Evolutionary conservation across 2,113 vertebrate genomes (phyloP).

Genomic region (Tenrec ecaudatus): DNA sequence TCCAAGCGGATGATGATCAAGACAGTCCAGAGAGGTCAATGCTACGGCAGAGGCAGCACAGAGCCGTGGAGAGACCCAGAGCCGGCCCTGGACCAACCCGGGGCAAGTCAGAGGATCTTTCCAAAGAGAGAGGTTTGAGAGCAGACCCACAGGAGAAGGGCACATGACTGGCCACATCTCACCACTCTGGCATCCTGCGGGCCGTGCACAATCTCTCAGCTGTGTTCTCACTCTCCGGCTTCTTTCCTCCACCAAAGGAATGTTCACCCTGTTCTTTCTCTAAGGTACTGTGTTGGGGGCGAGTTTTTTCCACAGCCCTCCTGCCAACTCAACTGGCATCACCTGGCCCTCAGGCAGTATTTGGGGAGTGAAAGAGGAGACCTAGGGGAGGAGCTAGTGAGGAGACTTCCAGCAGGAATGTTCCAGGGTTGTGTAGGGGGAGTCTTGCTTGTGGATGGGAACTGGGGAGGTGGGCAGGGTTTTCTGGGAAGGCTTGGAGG

Average conservation of each 20-base stretch:
- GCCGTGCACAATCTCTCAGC: not conserved
- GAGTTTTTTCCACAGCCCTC: not conserved
- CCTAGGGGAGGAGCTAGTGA: not conserved
- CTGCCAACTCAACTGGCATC: rapidly evolving
- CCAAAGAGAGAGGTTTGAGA: not conserved
- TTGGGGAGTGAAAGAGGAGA: not conserved
- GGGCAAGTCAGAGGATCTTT: not conserved
- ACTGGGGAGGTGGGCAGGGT: not conserved
- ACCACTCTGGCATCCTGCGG: rapidly evolving
- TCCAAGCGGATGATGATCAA: not conserved
- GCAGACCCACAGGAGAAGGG: not conserved
- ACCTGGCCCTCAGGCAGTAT: not conserved
- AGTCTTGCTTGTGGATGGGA: not conserved
- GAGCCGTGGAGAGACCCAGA: not conserved
- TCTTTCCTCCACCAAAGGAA: too few relatives aligned
- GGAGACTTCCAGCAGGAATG: not conserved
- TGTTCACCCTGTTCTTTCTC: not conserved
- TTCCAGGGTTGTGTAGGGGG: not conserved
- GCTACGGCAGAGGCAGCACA: not conserved
- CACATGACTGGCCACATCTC: not conserved
- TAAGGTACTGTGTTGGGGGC: not conserved
- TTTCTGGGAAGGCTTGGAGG: not conserved
- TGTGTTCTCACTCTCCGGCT: not conserved
- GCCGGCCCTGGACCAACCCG: not conserved
- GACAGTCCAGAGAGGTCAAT: not conserved